A percentile compares a stretch with the other conserved stretches of the same genome.
Evolutionary conservation across 2,797 vertebrate species (phyloP).

Genomic region (Amblyopsis hoosieri): DNA sequence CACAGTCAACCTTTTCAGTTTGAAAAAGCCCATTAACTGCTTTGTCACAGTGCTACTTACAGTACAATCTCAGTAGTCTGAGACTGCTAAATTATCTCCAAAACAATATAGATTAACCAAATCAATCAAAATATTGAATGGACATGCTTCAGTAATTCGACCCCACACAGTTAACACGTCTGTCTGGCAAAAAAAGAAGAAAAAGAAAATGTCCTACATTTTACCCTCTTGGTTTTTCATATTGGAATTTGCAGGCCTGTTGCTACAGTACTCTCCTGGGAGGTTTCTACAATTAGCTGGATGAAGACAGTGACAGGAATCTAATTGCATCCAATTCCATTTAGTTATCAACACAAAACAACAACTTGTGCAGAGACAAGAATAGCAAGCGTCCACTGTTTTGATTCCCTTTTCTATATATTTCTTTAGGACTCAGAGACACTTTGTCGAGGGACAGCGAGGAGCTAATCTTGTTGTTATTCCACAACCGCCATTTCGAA

Average conservation of each 20-base stretch:
- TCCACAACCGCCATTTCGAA: slow-evolving; percentile 13
- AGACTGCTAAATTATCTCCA: too few relatives aligned
- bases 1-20: too few relatives aligned
- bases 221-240: neutral
- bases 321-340: slow-evolving; percentile 45
- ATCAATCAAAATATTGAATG: too few relatives aligned
- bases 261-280: slow-evolving; percentile 5
- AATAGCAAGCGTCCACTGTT: neutral
- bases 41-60: too few relatives aligned
- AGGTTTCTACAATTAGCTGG: slow-evolving; percentile 23
- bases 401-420: neutral
- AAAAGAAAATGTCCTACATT: neutral
- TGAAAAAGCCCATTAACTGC: too few relatives aligned
- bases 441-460: neutral
- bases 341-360: slow-evolving; percentile 33
- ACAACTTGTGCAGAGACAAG: neutral
- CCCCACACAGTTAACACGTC: neutral
- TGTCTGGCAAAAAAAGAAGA: neutral
- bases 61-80: too few relatives aligned
- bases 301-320: slow-evolving; percentile 35
- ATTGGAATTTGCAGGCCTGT: slow-evolving; percentile 7
- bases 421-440: slow-evolving; percentile 16
- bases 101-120: too few relatives aligned
- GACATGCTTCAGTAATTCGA: too few relatives aligned
- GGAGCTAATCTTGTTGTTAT: slow-evolving; percentile 5